These are phyloP conservation scores for Avahi laniger DNA, from an alignment of 2,797 vertebrate species.

Conservation along the genomic window DNA sequence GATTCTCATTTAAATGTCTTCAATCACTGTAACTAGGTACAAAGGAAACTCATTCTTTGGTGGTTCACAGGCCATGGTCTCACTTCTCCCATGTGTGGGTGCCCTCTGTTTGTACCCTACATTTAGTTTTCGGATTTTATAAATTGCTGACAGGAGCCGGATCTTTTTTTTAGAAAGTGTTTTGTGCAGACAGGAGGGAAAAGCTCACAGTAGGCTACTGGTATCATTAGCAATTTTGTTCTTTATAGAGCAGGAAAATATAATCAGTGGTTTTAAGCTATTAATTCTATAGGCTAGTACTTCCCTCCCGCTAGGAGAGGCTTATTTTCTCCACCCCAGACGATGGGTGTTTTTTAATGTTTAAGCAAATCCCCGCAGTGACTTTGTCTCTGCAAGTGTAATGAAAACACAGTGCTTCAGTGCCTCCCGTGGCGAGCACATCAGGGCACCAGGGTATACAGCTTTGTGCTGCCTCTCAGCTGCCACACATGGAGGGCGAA, in stretches of 20 bases:
- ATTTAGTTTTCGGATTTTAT: background rate
- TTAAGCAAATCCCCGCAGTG: conserved; percentile 47
- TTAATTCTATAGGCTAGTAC: conserved; percentile 34
- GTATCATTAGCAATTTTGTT: conserved; percentile 57
- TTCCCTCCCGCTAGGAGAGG: conserved; percentile 39
- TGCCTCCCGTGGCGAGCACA: background rate
- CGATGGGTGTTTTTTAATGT: conserved; percentile 49
- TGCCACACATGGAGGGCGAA: background rate
- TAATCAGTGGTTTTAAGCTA: conserved; percentile 45
- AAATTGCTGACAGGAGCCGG: background rate
- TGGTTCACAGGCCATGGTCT: background rate
- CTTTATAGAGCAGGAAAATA: conserved; percentile 46
- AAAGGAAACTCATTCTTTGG: background rate
- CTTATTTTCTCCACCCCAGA: conserved; percentile 54
- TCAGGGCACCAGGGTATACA: background rate
- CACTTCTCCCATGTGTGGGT: background rate
- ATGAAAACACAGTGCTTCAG: background rate
- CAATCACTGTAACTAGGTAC: background rate
- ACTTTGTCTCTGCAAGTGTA: conserved; percentile 6
- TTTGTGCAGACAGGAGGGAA: background rate
- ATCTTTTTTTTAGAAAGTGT: background rate
- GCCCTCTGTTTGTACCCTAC: background rate
- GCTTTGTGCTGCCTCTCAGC: background rate
- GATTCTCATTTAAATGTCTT: background rate
- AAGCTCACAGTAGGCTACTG: background rate